Evolutionary conservation across 2,888 invertebrate species (phyloP), one percentile per base, ranked within the genome.

Genomic region (Drosophila borborema): DNA sequence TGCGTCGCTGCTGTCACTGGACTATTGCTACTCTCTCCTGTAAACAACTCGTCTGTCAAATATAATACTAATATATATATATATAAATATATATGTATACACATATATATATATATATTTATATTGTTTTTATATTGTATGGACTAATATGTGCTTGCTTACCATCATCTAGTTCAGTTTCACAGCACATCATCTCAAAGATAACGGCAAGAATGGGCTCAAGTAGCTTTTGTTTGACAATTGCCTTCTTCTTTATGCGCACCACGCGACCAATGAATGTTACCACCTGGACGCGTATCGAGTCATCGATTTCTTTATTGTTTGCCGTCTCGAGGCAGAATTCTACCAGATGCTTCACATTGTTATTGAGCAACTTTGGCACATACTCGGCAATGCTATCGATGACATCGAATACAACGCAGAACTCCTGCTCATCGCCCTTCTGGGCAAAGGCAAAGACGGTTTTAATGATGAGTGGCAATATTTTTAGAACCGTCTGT

Each of bases 1-100:
- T 96, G 96, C 0, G 96, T 95, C 10, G 96, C 96, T 74, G 95
- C 94, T 10, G 95, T 95, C 74, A 95, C 94, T 1, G 96, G 95
- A 38, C 94, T 95, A 72, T 94, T 95, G 67, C 94, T 94, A 80
- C 96, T 96, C 77, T 95, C 95, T 2, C 94, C 95, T 16, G 94
- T 93, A 81, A 95, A 95, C 82, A 95, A 95, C 77, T 95, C 95
- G 77, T 96, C 96, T 55, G 95, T 94, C 62, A 94, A 94, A 61
- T 59, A 28, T 9, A 36, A n/a, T 9, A 45, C 9, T 16, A 20
- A 14, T 34, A 10, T n/a, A 36, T 7, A 34, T 2, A 20, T 36
- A 20, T 3, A 18, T 14, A 3, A 3, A n/a, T 41, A n/a, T 8
- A n/a, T 16, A 9, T 0, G 2, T 28, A 28, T 10, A 18, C 10